phyloP scores from a whole-genome alignment of 2,113 vertebrate species.

The Opisthocomus hoazin region DNA sequence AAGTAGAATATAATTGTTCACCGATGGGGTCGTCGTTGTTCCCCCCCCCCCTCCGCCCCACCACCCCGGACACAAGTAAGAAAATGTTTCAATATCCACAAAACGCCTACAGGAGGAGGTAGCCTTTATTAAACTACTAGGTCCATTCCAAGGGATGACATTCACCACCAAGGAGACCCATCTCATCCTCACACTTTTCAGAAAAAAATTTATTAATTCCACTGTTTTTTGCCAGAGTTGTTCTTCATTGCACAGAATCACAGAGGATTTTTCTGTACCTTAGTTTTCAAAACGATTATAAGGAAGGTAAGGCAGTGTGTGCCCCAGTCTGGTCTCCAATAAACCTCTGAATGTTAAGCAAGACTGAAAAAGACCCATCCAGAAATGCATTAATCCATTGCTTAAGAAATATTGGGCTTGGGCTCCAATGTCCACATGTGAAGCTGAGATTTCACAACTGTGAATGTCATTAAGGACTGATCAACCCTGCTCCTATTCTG shows the following conservation, averaged over 20 bases:
- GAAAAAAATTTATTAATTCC: neutral
- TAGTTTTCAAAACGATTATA: neutral
- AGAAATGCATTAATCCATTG: neutral
- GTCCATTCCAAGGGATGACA: neutral
- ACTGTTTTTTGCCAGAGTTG: neutral
- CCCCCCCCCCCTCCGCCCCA: too few species aligned
- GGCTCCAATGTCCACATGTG: neutral
- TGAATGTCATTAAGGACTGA: neutral
- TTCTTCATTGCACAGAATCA: neutral
- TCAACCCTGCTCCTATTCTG: neutral
- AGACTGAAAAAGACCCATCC: neutral
- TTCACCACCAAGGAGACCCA: neutral
- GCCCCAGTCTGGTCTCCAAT: neutral
- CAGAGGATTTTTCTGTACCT: neutral
- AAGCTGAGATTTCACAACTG: neutral
- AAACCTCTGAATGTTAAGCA: neutral
- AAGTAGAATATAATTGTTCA: neutral
- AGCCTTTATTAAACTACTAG: neutral
- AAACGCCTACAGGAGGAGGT: neutral
- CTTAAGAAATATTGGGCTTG: neutral
- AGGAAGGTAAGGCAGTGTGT: neutral
- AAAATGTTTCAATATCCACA: neutral
- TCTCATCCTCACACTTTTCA: neutral
- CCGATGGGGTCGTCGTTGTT: too few species aligned
- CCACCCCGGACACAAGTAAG: too few species aligned